Percentiles rank a stretch among this genome's conserved stretches.
Conservation (phyloP, 2,113 vertebrate species). For the Notiomystis cincta region DNA sequence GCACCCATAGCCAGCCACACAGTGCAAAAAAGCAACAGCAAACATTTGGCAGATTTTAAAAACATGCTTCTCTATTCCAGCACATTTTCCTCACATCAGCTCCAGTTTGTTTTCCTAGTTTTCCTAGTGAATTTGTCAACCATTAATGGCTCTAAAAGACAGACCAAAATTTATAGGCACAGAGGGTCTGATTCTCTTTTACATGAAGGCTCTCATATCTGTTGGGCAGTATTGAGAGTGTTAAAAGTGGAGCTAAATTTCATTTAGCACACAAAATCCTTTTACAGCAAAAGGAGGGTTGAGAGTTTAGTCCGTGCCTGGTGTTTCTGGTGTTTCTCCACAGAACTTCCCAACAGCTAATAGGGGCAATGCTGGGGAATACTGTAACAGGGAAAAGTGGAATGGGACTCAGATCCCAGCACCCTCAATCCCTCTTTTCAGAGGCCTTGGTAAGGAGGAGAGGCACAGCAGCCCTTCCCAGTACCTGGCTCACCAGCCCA, state of each 20-base stretch:
- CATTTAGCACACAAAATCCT: background rate
- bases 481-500: background rate
- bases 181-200: background rate
- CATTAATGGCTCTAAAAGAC: background rate
- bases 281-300: background rate
- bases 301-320: rapidly evolving
- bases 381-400: background rate
- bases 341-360: background rate
- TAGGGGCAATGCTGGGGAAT: rapidly evolving
- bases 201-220: background rate
- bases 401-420: background rate
- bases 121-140: background rate
- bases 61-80: background rate
- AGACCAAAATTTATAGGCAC: background rate
- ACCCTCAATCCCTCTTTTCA: background rate
- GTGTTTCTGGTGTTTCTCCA: background rate
- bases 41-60: background rate
- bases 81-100: background rate
- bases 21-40: background rate
- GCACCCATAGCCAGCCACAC: rapidly evolving
- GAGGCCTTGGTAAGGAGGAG: background rate
- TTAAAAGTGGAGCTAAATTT: background rate
- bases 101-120: background rate
- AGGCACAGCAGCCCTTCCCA: background rate
- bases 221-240: background rate